Evolutionary conservation across 2,888 invertebrate genomes (phyloP), one percentile per base, ranked within the genome.

Genomic region (Cataglyphis rosenhaueri): DNA sequence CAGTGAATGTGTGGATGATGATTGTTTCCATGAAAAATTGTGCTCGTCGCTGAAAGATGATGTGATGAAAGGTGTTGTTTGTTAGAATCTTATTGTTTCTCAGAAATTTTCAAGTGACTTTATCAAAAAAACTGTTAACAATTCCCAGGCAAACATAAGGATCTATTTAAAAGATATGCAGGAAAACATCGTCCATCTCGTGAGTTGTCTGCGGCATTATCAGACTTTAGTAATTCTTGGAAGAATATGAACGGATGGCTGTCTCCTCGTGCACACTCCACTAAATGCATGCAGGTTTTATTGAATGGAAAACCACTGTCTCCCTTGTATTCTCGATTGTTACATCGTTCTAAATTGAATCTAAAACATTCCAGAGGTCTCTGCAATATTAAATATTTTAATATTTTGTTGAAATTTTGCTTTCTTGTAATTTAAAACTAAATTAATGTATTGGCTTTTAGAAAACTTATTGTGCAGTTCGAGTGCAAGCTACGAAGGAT

Each of bases 91-190:
- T 9, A 35, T 25, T 29, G 21, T 32, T 32, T 12, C 3, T 12
- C 3, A 9, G 21, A 29, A n/a, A 29, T 29, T 29, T 29, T 29
- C 10, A 0, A 25, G 59, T 55, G 52, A 25, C 35, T 48, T 35
- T 10, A 4, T 38, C 18, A 64, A 6, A 25, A 25, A 41, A 44
- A 48, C 21, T 76, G 3, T n/a, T 52, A 62, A 35, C 25, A 48
- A 68, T 35, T 82, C 84, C n/a, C 21, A 87, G 87, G 55, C 18
- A 84, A 68, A 8, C 70, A 86, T 48, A 84, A 86, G 15, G 9
- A 86, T 8, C 71, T 87, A 25, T 87, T 87, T 52, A 62, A 44
- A 18, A 86, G 81, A 6, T 57, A 87, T 18, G 41, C 41, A 21
- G 18, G 38, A 10, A 25, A 78, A 10, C 4, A n/a, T 4, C 29